These are phyloP conservation scores for Mesorhabditis belari DNA, from an alignment of 2,888 invertebrate genomes.

Conservation along the genomic window DNA sequence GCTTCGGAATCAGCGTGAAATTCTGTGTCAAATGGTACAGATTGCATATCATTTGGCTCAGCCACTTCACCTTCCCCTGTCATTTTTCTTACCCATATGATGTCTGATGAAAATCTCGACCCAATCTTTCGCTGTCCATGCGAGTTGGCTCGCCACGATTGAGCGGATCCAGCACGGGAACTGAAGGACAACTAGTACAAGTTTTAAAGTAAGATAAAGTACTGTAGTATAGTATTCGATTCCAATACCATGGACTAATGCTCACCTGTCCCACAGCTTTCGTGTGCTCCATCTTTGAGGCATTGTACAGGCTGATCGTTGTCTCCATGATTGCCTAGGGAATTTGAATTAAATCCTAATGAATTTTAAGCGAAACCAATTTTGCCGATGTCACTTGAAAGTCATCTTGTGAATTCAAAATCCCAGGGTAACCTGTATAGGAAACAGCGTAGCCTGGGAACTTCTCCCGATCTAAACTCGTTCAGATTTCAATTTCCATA, in stretches of 20 bases:
- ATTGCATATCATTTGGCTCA: no score
- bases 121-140: constrained; percentile 69
- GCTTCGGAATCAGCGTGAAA: no score
- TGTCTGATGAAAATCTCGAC: constrained; percentile 64
- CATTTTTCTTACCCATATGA: constrained; percentile 57
- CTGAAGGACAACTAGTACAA: no score
- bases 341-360: constrained; percentile 1
- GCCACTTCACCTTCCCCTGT: no score
- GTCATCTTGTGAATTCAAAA: constrained; percentile 22
- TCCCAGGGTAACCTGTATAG: constrained; percentile 27
- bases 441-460: constrained; percentile 31
- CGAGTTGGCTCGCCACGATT: constrained; percentile 73
- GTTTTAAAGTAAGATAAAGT: no score
- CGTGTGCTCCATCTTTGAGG: constrained; percentile 62
- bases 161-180: constrained; percentile 66
- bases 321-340: constrained; percentile 66
- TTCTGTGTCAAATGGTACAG: background rate
- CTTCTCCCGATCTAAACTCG: constrained; percentile 43
- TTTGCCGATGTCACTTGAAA: constrained; percentile 6
- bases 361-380: background rate
- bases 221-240: no score
- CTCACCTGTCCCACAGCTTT: constrained; percentile 59
- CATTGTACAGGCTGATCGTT: constrained; percentile 68
- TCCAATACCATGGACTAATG: no score
- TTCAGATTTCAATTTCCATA: background rate